Evolutionary conservation across 2,888 invertebrate genomes (phyloP).

Genomic region (Chrysotoxum bicinctum): DNA sequence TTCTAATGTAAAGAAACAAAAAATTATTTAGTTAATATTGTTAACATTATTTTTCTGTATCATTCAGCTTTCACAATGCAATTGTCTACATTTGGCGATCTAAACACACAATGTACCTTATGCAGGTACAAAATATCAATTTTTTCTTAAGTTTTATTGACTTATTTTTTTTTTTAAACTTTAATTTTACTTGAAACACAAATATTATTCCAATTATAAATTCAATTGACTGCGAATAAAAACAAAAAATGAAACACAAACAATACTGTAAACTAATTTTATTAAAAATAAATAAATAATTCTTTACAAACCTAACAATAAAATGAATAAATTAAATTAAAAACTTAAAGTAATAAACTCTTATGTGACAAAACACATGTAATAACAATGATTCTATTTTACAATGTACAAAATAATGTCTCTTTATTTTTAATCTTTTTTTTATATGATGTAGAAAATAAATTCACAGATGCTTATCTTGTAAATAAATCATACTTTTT

Average conservation of each 20-base stretch:
- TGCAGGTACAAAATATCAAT: conserved; percentile 24
- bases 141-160: conserved; percentile 12
- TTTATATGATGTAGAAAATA: conserved; percentile 48
- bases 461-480: conserved; percentile 68
- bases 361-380: not conserved
- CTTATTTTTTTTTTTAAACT: not conserved
- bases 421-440: conserved; percentile 32
- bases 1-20: conserved; percentile 8
- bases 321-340: conserved; percentile 34
- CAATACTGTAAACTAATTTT: conserved; percentile 21
- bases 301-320: conserved; percentile 50
- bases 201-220: conserved; percentile 39
- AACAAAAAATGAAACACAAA: conserved; percentile 48
- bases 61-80: conserved; percentile 44
- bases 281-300: conserved; percentile 57
- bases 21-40: conserved; percentile 46
- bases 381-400: conserved; percentile 44
- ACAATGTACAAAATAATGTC: conserved; percentile 47
- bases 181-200: conserved; percentile 7
- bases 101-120: conserved; percentile 37
- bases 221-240: conserved; percentile 56
- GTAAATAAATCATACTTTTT: conserved; percentile 59
- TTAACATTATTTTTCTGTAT: conserved; percentile 54
- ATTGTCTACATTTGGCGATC: conserved; percentile 41
- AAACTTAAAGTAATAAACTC: conserved; percentile 3